A percentile compares a stretch with the other conserved stretches of the same genome.
phyloP scores from a whole-genome alignment of 2,888 invertebrate genomes.

The Agrenia bidenticulata region DNA sequence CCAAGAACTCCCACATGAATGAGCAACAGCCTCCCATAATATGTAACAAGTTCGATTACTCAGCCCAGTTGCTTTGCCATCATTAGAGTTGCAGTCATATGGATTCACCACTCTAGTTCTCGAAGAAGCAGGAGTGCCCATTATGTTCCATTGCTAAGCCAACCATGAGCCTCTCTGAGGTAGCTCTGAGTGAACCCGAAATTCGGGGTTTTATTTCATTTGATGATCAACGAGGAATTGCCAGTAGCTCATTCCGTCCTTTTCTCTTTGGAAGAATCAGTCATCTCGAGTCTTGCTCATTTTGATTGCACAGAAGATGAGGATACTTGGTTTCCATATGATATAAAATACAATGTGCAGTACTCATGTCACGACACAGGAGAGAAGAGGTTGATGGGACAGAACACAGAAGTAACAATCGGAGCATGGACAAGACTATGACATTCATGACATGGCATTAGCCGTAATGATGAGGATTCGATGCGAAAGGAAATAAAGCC shows the following conservation, averaged over 20 bases:
- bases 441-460: constrained; percentile 24
- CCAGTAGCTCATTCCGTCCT: no score
- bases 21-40: constrained; percentile 1
- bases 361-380: no score
- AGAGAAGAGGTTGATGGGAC: no score
- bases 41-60: not conserved
- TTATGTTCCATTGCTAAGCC: not conserved
- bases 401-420: not conserved
- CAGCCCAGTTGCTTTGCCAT: no score
- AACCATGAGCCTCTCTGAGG: not conserved
- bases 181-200: not conserved
- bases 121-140: no score
- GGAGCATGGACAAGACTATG: constrained; percentile 18
- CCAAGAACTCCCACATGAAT: not conserved
- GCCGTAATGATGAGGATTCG: constrained; percentile 26
- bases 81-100: no score
- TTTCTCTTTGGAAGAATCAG: no score
- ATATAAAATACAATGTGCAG: no score
- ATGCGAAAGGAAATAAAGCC: constrained; percentile 15
- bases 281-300: no score
- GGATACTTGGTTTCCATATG: no score
- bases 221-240: not conserved
- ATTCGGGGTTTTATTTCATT: constrained; percentile 12
- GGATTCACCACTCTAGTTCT: no score
- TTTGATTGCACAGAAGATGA: no score